A percentile compares a stretch with the other conserved stretches of the same genome.
Evolutionary conservation across 2,113 vertebrate species (phyloP).

Genomic region (Holacanthus passer): DNA sequence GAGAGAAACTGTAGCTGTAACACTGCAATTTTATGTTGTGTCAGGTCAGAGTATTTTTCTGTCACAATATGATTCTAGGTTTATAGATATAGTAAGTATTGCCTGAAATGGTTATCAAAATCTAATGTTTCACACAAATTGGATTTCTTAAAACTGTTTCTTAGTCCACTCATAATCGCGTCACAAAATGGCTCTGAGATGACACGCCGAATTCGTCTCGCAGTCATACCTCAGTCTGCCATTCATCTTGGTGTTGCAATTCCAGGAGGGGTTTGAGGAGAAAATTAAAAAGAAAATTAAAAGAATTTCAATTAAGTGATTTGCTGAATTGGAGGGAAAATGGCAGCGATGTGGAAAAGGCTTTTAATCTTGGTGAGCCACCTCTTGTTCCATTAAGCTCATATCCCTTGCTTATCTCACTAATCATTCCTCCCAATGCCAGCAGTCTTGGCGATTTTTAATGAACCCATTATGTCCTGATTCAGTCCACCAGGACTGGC

Average conservation of each 20-base stretch:
- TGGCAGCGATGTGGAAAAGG: conserved; percentile 81
- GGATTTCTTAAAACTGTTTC: conserved; percentile 32
- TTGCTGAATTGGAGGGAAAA: conserved; percentile 79
- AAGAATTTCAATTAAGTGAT: conserved; percentile 83
- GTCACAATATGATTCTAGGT: background rate
- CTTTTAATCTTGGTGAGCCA: conserved; percentile 83
- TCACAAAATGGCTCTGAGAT: conserved; percentile 34
- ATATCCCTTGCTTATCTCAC: conserved; percentile 81
- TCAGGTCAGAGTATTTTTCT: background rate
- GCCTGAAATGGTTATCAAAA: conserved; percentile 1
- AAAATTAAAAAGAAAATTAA: conserved; percentile 84
- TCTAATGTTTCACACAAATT: conserved; percentile 20
- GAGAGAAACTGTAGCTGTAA: background rate
- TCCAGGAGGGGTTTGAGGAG: conserved; percentile 71
- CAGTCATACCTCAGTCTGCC: conserved; percentile 54
- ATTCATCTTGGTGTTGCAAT: conserved; percentile 68
- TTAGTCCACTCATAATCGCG: conserved; percentile 20
- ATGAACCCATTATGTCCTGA: conserved; percentile 83
- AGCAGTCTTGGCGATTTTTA: conserved; percentile 78
- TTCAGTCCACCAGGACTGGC: conserved; percentile 76
- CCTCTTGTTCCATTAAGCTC: conserved; percentile 81
- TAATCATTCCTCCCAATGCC: conserved; percentile 82
- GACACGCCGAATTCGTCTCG: conserved; percentile 44
- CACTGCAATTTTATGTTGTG: background rate
- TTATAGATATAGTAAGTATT: background rate